Evolutionary conservation across 2,888 invertebrate species (phyloP).

Genomic region (Scaeva pyrastri): DNA sequence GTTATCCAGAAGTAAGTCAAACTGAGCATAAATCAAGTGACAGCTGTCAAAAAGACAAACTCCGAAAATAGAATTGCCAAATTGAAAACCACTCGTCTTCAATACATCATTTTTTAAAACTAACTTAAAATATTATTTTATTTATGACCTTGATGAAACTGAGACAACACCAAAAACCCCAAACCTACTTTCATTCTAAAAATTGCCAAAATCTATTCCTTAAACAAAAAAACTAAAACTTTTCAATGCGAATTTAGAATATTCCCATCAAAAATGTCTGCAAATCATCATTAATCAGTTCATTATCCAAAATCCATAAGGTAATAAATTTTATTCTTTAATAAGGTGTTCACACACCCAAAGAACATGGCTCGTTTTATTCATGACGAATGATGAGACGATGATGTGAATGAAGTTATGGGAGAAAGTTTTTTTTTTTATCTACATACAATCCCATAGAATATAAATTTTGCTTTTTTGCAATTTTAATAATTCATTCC

Average conservation of each 20-base stretch:
- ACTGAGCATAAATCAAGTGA: no score
- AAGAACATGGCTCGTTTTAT: not conserved
- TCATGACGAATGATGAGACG: not conserved
- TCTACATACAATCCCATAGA: not conserved
- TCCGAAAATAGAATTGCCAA: no score
- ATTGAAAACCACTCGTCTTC: no score
- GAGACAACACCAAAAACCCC: not conserved
- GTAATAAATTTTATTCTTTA: constrained; percentile 5
- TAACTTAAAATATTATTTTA: not conserved
- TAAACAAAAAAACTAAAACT: not conserved
- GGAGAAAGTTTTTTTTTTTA: constrained; percentile 10
- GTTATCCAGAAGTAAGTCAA: no score
- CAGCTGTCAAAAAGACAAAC: no score
- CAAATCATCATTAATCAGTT: constrained; percentile 7
- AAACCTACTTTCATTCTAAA: not conserved
- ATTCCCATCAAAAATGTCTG: constrained; percentile 1
- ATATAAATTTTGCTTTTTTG: not conserved
- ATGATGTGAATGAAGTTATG: not conserved
- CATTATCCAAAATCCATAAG: not conserved
- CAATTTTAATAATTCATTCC: not conserved
- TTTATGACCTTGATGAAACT: not conserved
- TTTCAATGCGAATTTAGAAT: constrained; percentile 7
- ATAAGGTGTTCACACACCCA: not conserved
- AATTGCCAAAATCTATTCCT: not conserved
- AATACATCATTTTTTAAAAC: no score